These are phyloP conservation scores for Seira sanloemensis DNA, from an alignment of 2,888 invertebrate genomes.

Conservation along the genomic window DNA sequence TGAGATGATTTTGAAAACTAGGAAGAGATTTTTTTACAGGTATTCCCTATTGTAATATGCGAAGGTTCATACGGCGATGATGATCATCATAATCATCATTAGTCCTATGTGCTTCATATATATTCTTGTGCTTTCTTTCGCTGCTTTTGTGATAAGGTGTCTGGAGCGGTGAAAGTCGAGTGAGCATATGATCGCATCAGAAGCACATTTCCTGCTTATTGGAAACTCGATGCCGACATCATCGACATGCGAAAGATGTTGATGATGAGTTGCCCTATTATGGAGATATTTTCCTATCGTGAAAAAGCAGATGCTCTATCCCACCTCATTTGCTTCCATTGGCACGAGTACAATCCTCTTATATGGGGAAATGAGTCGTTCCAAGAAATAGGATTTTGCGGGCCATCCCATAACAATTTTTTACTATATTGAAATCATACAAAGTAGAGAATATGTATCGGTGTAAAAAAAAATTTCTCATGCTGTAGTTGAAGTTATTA, in stretches of 20 bases:
- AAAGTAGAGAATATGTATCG: no score
- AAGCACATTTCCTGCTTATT: no score
- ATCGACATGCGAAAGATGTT: neutral
- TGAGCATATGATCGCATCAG: slow-evolving; percentile 1
- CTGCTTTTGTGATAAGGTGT: neutral
- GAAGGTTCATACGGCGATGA: neutral
- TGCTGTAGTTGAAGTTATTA: neutral
- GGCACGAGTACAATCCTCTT: neutral
- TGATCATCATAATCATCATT: slow-evolving; percentile 7
- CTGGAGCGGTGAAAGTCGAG: no score
- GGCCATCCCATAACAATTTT: neutral
- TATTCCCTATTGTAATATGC: neutral
- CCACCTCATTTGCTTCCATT: slow-evolving; percentile 37
- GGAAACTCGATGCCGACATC: no score
- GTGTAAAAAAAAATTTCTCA: no score
- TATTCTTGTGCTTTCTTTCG: neutral
- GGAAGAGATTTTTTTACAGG: neutral
- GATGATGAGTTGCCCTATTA: neutral
- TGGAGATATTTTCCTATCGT: no score
- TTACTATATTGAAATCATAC: neutral
- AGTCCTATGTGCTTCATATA: neutral
- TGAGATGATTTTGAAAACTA: slow-evolving; percentile 20
- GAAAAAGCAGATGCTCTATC: slow-evolving; percentile 28
- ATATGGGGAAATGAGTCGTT: neutral
- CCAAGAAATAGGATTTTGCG: neutral